Conservation (phyloP, 2,797 vertebrate genomes). For the Gadopsis bispinosus region DNA sequence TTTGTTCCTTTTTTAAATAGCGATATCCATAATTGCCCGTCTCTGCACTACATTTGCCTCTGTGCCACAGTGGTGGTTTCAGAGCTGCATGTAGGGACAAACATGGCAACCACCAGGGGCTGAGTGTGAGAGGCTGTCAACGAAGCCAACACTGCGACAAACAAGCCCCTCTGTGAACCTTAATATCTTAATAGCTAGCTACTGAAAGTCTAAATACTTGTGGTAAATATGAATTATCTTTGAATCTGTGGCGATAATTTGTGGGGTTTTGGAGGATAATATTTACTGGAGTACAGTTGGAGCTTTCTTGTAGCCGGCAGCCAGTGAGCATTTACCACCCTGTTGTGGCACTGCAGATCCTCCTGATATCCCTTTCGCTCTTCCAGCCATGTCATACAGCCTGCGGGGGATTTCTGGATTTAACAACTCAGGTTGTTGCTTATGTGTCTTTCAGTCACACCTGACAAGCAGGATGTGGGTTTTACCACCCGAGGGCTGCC, state of each 20-base stretch:
- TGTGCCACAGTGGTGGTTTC: not conserved
- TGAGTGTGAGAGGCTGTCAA: conserved; percentile 13
- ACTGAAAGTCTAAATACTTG: not conserved
- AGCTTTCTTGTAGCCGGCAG: not conserved
- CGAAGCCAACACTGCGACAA: not conserved
- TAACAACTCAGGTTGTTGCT: conserved; percentile 59
- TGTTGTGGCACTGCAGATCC: conserved; percentile 28
- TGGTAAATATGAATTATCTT: not conserved
- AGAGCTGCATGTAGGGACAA: not conserved
- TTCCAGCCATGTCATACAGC: conserved; percentile 40
- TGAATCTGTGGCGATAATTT: not conserved
- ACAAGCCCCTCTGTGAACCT: conserved; percentile 18
- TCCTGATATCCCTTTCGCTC: conserved; percentile 37
- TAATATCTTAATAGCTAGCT: not conserved
- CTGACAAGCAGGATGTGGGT: conserved; percentile 65
- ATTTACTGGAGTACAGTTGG: not conserved
- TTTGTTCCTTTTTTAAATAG: not conserved
- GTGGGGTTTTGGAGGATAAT: not conserved
- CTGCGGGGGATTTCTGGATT: conserved; percentile 59
- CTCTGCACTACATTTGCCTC: not conserved
- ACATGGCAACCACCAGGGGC: not conserved
- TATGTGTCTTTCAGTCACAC: conserved; percentile 56
- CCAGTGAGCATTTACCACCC: conserved; percentile 10
- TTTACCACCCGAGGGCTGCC: conserved; percentile 61
- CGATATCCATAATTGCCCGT: not conserved